Conservation (phyloP, 2,888 invertebrate genomes). For the Acholoe squamosa region DNA sequence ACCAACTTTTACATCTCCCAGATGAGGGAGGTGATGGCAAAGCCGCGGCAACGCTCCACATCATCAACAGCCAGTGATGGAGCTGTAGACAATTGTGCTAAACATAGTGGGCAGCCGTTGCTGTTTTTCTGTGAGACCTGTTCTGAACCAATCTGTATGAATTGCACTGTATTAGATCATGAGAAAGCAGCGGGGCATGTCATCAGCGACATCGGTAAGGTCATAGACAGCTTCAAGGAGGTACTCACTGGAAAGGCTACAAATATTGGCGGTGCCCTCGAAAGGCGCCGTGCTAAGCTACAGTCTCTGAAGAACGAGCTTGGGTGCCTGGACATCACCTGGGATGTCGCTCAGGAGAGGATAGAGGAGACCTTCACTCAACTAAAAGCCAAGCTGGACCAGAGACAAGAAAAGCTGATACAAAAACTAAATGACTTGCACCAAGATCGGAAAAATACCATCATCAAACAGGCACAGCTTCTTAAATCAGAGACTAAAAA, state of each 20-base stretch:
- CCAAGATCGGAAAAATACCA: not conserved
- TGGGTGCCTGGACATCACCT: conserved; percentile 57
- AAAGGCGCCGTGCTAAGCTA: conserved; percentile 1
- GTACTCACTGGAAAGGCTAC: not conserved
- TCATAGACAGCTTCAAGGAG: conserved; percentile 43
- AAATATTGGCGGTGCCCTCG: not conserved
- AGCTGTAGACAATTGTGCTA: not conserved
- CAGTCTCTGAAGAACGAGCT: conserved; percentile 52
- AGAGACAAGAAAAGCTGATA: conserved; percentile 23
- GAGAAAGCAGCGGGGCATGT: conserved; percentile 64
- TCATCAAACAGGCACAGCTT: conserved; percentile 55
- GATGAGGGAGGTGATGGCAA: conserved; percentile 59
- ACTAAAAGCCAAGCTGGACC: conserved; percentile 55
- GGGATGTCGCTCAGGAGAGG: not conserved
- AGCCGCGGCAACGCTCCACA: not conserved
- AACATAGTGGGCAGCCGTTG: conserved; percentile 63
- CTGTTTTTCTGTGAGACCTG: conserved; percentile 65
- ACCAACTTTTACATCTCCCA: conserved; percentile 65
- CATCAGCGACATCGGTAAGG: conserved; percentile 60
- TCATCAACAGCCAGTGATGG: not conserved
- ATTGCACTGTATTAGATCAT: conserved; percentile 66
- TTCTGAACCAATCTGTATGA: conserved; percentile 65
- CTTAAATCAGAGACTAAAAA: conserved; percentile 37
- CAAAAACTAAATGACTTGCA: conserved; percentile 19
- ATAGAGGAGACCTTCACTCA: conserved; percentile 57